These are phyloP conservation scores for Xiphophorus hellerii DNA, from an alignment of 2,113 vertebrate genomes.

Conservation along the genomic window DNA sequence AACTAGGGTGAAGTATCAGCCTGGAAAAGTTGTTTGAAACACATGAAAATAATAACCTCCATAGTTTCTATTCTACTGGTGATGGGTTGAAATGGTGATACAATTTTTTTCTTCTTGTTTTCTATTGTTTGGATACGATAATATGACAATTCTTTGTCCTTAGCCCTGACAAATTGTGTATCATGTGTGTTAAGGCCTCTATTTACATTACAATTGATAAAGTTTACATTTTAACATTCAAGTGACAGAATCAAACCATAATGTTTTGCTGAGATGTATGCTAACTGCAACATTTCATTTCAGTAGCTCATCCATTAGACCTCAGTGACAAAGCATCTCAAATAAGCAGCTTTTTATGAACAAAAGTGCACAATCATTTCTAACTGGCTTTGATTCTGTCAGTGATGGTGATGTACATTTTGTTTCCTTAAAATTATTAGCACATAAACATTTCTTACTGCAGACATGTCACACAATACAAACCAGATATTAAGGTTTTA, in stretches of 20 bases:
- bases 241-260: slow-evolving; percentile 43
- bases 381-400: slow-evolving; percentile 18
- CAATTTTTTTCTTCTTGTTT: slow-evolving; percentile 18
- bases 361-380: slow-evolving; percentile 13
- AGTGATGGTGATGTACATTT: background rate
- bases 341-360: slow-evolving; percentile 8
- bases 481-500: background rate
- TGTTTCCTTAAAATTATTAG: background rate
- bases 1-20: slow-evolving; percentile 21
- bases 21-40: slow-evolving; percentile 45
- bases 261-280: slow-evolving; percentile 44
- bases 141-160: slow-evolving; percentile 57
- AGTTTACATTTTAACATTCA: slow-evolving; percentile 44
- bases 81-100: slow-evolving; percentile 46
- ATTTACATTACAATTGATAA: slow-evolving; percentile 68
- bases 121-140: slow-evolving; percentile 37
- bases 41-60: slow-evolving; percentile 16
- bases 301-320: slow-evolving; percentile 15
- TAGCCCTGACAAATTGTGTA: slow-evolving; percentile 62
- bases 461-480: too few relatives aligned
- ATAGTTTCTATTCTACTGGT: slow-evolving; percentile 25
- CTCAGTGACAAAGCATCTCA: slow-evolving; percentile 24
- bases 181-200: slow-evolving; percentile 72
- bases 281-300: slow-evolving; percentile 28
- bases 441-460: background rate